Evolutionary conservation across 1,140 invertebrate genomes (phyloP).

Genomic region (Rhopalosiphum maidis): DNA sequence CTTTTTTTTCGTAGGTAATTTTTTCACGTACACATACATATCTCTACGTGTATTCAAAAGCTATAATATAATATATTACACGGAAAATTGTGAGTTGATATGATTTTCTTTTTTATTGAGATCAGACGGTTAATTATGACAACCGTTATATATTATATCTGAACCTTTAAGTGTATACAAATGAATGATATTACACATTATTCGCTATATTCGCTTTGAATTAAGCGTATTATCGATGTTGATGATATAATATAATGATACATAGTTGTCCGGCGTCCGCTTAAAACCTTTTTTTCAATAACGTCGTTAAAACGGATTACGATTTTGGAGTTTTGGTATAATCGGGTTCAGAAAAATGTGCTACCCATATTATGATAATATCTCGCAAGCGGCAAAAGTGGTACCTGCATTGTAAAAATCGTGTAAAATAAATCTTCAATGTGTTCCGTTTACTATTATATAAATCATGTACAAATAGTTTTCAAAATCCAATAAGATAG

Average conservation of each 20-base stretch:
- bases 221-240: background rate
- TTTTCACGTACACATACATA: background rate
- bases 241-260: background rate
- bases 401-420: background rate
- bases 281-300: too few relatives aligned
- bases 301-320: background rate
- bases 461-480: background rate
- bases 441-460: background rate
- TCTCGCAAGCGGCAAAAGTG: too few relatives aligned
- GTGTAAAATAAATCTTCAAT: too few relatives aligned
- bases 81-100: background rate
- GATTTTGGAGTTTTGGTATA: background rate
- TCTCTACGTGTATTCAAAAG: accelerated
- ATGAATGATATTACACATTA: background rate
- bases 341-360: background rate
- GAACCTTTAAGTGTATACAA: background rate
- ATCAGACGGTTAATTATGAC: background rate
- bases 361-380: background rate
- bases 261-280: background rate
- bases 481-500: background rate
- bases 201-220: background rate
- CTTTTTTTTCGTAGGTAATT: too few relatives aligned
- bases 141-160: background rate
- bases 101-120: background rate
- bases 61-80: background rate